phyloP scores from a whole-genome alignment of 1,140 invertebrate genomes.

The Drosophila lacteicornis region DNA sequence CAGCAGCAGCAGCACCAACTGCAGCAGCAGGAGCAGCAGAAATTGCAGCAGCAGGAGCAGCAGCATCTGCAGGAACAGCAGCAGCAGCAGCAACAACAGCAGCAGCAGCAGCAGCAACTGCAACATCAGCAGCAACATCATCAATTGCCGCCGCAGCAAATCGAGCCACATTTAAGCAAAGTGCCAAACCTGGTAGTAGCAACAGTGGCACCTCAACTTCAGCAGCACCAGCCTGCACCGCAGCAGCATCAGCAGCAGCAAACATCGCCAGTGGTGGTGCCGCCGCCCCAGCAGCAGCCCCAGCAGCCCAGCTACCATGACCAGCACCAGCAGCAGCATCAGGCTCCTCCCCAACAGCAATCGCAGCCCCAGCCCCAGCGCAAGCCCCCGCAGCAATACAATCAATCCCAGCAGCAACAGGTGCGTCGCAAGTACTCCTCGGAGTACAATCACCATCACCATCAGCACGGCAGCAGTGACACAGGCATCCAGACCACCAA shows the following conservation, averaged over 20 bases:
- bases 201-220: slow-evolving; percentile 60
- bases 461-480: slow-evolving; percentile 67
- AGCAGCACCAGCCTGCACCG: slow-evolving; percentile 31
- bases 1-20: slow-evolving; percentile 43
- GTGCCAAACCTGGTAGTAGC: slow-evolving; percentile 57
- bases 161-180: slow-evolving; percentile 40
- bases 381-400: slow-evolving; percentile 58
- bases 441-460: slow-evolving; percentile 69
- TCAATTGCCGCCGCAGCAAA: slow-evolving; percentile 25
- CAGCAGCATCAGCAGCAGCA: slow-evolving; percentile 61
- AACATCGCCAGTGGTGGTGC: slow-evolving; percentile 35
- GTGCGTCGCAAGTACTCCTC: slow-evolving; percentile 74
- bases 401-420: slow-evolving; percentile 64
- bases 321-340: slow-evolving; percentile 42
- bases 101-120: slow-evolving; percentile 40
- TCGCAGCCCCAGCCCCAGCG: slow-evolving; percentile 52
- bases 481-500: slow-evolving; percentile 79
- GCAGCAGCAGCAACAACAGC: slow-evolving; percentile 29
- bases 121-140: slow-evolving; percentile 38
- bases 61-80: slow-evolving; percentile 8
- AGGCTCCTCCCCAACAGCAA: slow-evolving; percentile 53
- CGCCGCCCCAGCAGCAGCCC: slow-evolving; percentile 32
- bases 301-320: slow-evolving; percentile 39
- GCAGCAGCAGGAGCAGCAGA: slow-evolving; percentile 38
- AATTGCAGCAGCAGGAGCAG: slow-evolving; percentile 31